These are phyloP conservation scores for Dasypolia templi DNA, from an alignment of 2,888 invertebrate species.

Conservation along the genomic window DNA sequence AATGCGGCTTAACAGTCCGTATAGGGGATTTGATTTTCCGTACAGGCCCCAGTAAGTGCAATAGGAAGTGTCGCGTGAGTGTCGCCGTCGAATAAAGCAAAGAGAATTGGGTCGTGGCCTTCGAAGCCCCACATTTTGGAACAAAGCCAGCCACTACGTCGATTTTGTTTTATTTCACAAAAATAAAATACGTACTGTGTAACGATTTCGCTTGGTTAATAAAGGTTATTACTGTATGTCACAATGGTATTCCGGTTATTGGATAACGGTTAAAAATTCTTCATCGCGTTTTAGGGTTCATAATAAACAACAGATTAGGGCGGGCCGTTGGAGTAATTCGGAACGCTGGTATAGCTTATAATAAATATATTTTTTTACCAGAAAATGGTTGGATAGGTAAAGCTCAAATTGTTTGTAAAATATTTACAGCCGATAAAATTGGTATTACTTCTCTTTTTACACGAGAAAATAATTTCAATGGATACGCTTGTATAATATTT, in stretches of 20 bases:
- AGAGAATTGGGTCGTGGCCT: conserved; percentile 85
- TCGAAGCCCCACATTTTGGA: conserved; percentile 82
- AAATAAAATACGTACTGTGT: conserved; percentile 79
- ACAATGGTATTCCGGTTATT: conserved; percentile 66
- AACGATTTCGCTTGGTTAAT: conserved; percentile 74
- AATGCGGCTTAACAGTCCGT: conserved; percentile 71
- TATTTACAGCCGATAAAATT: conserved; percentile 38
- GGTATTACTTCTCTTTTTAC: conserved; percentile 20
- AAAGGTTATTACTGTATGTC: conserved; percentile 67
- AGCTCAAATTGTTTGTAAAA: conserved; percentile 54
- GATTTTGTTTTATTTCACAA: conserved; percentile 84
- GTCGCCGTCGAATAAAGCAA: conserved; percentile 83
- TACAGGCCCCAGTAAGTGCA: conserved; percentile 77
- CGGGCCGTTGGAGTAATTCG: conserved; percentile 44
- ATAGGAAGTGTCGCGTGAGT: conserved; percentile 85
- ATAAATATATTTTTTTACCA: conserved; percentile 57
- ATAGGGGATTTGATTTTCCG: conserved; percentile 78
- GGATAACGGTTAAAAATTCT: conserved; percentile 61
- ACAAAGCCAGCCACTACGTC: conserved; percentile 81
- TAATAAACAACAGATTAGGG: conserved; percentile 67
- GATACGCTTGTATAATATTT: conserved; percentile 1
- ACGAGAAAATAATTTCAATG: conserved; percentile 2
- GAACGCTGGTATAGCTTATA: conserved; percentile 38
- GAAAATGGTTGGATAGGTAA: conserved; percentile 42
- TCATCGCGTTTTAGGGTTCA: conserved; percentile 63